Conservation (phyloP, 2,797 vertebrate genomes). For the Hypotaenidia okinawae region DNA sequence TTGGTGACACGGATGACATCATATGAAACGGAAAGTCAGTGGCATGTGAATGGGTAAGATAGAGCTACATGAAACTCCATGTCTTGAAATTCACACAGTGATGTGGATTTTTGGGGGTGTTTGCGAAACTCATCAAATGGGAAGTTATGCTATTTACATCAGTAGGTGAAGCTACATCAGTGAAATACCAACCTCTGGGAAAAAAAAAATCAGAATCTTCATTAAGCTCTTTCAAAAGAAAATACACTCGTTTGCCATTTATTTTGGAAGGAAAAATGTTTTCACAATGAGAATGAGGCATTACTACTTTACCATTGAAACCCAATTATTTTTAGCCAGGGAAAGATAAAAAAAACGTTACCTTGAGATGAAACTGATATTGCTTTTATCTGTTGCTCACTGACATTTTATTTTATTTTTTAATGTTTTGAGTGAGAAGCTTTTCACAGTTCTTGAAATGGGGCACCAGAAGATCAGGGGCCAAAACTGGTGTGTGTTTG, state of each 20-base stretch:
- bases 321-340: conserved; percentile 59
- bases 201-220: conserved; percentile 67
- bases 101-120: conserved; percentile 66
- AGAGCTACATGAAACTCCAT: conserved; percentile 57
- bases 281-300: conserved; percentile 36
- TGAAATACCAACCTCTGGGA: conserved; percentile 56
- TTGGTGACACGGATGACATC: conserved; percentile 53
- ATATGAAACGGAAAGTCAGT: conserved; percentile 50
- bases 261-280: conserved; percentile 71
- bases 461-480: background rate
- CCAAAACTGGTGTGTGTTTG: background rate
- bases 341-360: conserved; percentile 44
- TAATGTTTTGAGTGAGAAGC: background rate
- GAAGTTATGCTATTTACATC: conserved; percentile 71
- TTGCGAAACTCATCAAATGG: conserved; percentile 71
- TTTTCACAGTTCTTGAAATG: background rate
- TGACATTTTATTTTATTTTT: background rate
- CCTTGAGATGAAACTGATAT: conserved; percentile 64
- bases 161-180: conserved; percentile 65
- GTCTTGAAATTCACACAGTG: conserved; percentile 55
- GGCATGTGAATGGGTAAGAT: conserved; percentile 44
- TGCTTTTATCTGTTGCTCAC: conserved; percentile 46
- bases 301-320: conserved; percentile 59
- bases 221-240: conserved; percentile 54
- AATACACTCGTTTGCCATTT: conserved; percentile 64